Conservation (phyloP, 2,797 vertebrate genomes). For the Adelosebastes latens region DNA sequence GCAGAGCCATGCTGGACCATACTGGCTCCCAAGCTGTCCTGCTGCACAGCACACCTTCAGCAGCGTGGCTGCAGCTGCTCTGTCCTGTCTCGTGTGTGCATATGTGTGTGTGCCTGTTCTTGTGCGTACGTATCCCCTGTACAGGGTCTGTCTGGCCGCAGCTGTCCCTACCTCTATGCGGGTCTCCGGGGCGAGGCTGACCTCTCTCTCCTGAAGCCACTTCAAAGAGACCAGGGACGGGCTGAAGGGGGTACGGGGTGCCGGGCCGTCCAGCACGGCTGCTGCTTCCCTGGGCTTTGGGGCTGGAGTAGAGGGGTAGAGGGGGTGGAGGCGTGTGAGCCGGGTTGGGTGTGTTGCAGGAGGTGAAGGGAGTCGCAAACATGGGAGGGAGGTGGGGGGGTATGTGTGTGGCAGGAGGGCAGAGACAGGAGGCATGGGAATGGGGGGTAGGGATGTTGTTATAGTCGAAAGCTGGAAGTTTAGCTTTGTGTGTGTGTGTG, state of each 20-base stretch:
- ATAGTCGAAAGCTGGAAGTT: slow-evolving; percentile 48
- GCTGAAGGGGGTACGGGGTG: slow-evolving; percentile 59
- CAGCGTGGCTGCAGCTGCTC: slow-evolving; percentile 78
- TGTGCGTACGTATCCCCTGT: slow-evolving; percentile 44
- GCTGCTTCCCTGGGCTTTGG: slow-evolving; percentile 78
- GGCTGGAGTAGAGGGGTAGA: slow-evolving; percentile 61
- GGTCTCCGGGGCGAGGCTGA: slow-evolving; percentile 77
- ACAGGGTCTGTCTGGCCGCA: slow-evolving; percentile 74
- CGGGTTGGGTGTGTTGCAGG: slow-evolving; percentile 41
- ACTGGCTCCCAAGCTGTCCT: slow-evolving; percentile 74
- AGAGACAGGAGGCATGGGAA: slow-evolving; percentile 55
- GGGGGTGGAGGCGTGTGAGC: background rate
- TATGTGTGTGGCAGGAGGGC: slow-evolving; percentile 53
- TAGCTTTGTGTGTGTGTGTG: slow-evolving; percentile 5
- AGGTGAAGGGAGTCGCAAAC: slow-evolving; percentile 58
- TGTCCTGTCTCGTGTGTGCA: slow-evolving; percentile 64
- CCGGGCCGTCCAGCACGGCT: slow-evolving; percentile 64
- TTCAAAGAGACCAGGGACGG: slow-evolving; percentile 76
- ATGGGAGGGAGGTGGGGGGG: slow-evolving; percentile 18
- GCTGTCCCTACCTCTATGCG: slow-evolving; percentile 78
- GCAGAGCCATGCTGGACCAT: slow-evolving; percentile 70
- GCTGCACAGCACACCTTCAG: slow-evolving; percentile 72
- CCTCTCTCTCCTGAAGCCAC: slow-evolving; percentile 76
- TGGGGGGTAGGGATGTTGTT: slow-evolving; percentile 36
- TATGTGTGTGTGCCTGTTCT: slow-evolving; percentile 49